These are phyloP conservation scores for Coranthus polyacanthus DNA, from an alignment of 2,797 vertebrate genomes.

Conservation along the genomic window DNA sequence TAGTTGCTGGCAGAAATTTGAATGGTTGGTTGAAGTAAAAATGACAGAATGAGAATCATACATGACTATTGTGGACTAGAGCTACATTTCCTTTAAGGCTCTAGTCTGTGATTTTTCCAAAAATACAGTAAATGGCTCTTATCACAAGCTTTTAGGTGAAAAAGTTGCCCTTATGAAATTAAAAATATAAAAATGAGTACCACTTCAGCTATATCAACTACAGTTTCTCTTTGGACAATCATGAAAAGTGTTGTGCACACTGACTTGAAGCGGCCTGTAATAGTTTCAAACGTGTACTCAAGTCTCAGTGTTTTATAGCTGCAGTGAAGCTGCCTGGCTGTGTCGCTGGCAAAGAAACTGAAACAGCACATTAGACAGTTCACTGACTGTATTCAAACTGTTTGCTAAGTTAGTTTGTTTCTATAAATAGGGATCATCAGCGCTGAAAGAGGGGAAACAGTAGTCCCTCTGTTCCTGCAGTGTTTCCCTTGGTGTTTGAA, in stretches of 20 bases:
- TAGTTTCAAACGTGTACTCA: slow-evolving; percentile 6
- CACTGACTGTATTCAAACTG: slow-evolving; percentile 56
- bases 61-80: too few relatives aligned
- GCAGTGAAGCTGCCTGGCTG: slow-evolving; percentile 17
- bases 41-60: too few relatives aligned
- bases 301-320: slow-evolving; percentile 26
- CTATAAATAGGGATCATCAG: slow-evolving; percentile 65
- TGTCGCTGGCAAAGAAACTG: slow-evolving; percentile 45
- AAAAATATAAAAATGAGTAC: too few relatives aligned
- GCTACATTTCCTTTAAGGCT: too few relatives aligned
- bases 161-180: too few relatives aligned
- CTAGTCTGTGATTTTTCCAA: too few relatives aligned
- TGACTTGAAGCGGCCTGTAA: neutral
- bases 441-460: slow-evolving; percentile 60
- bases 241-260: neutral
- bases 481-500: slow-evolving; percentile 58
- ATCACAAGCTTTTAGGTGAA: too few relatives aligned
- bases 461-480: slow-evolving; percentile 63
- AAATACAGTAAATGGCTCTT: too few relatives aligned
- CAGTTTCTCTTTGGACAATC: neutral
- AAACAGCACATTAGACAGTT: slow-evolving; percentile 57
- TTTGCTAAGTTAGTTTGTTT: slow-evolving; percentile 64
- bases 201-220: neutral
- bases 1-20: neutral
- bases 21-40: too few relatives aligned